phyloP scores from a whole-genome alignment of 1,140 invertebrate species.

The Drosophila pruinosa region DNA sequence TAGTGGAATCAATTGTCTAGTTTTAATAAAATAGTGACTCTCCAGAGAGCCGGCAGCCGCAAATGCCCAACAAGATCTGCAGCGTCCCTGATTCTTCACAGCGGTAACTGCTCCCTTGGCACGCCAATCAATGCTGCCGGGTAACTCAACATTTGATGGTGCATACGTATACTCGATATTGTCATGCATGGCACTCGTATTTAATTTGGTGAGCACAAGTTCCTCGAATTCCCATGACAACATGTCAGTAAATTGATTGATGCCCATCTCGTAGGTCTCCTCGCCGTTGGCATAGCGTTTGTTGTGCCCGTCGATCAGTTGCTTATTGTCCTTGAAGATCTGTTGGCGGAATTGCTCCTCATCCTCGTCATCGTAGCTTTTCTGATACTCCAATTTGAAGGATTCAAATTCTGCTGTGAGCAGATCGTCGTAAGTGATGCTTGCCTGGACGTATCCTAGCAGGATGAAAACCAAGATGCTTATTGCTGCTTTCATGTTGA shows the following conservation, averaged over 20 bases:
- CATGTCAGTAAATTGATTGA: slow-evolving; percentile 5
- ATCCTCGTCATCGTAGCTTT: not conserved
- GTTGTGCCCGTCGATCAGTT: not conserved
- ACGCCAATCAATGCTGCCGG: slow-evolving; percentile 8
- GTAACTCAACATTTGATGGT: not conserved
- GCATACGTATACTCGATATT: not conserved
- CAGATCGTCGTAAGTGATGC: slow-evolving; percentile 1
- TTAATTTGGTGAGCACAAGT: not conserved
- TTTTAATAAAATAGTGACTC: slow-evolving; percentile 87
- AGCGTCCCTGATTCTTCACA: slow-evolving; percentile 88
- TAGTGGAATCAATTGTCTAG: slow-evolving; percentile 87
- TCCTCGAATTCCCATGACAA: not conserved
- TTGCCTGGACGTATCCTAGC: not conserved
- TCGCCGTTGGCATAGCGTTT: not conserved
- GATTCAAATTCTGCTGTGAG: not conserved
- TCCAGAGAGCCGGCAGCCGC: slow-evolving; percentile 92
- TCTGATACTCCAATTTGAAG: not conserved
- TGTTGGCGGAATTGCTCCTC: not conserved
- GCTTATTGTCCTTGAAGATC: not conserved
- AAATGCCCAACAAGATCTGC: slow-evolving; percentile 97
- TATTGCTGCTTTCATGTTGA: slow-evolving; percentile 3
- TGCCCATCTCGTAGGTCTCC: not conserved
- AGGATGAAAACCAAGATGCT: not conserved
- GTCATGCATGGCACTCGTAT: not conserved
- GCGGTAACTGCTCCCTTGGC: not conserved